Evolutionary conservation across 1,140 invertebrate species (phyloP).

Genomic region (Gonatopus flavifemur): DNA sequence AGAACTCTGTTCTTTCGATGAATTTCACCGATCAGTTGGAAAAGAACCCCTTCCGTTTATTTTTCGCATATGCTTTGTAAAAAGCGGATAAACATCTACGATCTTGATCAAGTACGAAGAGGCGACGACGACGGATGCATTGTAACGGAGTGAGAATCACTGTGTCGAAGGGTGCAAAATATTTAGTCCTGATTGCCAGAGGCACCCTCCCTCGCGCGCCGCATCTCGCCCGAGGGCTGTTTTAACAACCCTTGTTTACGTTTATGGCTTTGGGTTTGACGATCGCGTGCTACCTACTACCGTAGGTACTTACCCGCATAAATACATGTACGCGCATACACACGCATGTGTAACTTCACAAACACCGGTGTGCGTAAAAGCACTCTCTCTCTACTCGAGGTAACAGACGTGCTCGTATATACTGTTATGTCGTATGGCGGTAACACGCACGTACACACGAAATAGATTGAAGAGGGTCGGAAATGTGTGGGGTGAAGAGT

Average conservation of each 20-base stretch:
- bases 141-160: constrained; percentile 17
- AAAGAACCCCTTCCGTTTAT: constrained; percentile 12
- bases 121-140: constrained; percentile 10
- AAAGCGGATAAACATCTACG: constrained; percentile 6
- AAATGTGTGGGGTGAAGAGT: neutral
- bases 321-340: constrained; percentile 13
- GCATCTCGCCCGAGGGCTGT: constrained; percentile 31
- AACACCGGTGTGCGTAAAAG: constrained; percentile 2
- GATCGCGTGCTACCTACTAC: constrained; percentile 43
- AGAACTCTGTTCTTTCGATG: neutral
- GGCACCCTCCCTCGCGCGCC: no score
- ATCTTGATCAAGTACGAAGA: constrained; percentile 1
- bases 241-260: constrained; percentile 57
- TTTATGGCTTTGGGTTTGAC: constrained; percentile 53
- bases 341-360: constrained; percentile 3
- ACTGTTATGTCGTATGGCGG: neutral
- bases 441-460: neutral
- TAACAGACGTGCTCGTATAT: neutral
- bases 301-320: no score
- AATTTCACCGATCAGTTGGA: constrained; percentile 13
- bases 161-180: constrained; percentile 43
- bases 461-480: neutral
- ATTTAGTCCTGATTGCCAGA: constrained; percentile 49
- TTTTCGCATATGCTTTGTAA: neutral
- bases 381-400: neutral